Percentiles rank a stretch among this genome's conserved stretches.
Conservation (phyloP, 1,140 invertebrate species). For the Drosophila ficusphila region DNA sequence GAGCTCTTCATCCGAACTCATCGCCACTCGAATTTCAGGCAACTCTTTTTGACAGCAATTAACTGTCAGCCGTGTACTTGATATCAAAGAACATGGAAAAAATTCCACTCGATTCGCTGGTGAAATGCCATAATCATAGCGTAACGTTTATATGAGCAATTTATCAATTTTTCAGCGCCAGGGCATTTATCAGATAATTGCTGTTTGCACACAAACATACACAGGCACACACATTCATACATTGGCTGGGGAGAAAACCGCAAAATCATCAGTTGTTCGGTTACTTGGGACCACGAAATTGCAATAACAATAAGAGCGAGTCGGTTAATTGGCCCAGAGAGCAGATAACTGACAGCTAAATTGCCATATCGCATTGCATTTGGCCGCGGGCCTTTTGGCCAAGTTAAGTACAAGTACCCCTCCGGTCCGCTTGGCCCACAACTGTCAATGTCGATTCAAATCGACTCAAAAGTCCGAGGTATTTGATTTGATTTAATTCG, state of each 20-base stretch:
- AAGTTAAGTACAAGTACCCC: neutral
- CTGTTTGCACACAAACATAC: slow-evolving; percentile 69
- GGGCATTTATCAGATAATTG: slow-evolving; percentile 79
- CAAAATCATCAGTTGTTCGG: slow-evolving; percentile 68
- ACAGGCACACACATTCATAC: too few species aligned
- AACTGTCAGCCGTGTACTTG: slow-evolving; percentile 35
- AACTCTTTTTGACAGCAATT: slow-evolving; percentile 33
- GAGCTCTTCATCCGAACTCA: slow-evolving; percentile 8
- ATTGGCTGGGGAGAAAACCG: slow-evolving; percentile 56
- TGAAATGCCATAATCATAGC: slow-evolving; percentile 71
- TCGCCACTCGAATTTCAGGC: slow-evolving; percentile 15
- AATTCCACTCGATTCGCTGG: slow-evolving; percentile 4
- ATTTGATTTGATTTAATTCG: slow-evolving; percentile 42
- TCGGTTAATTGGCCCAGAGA: slow-evolving; percentile 76
- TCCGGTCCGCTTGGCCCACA: slow-evolving; percentile 30
- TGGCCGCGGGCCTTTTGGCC: slow-evolving; percentile 14
- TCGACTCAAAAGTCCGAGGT: slow-evolving; percentile 43
- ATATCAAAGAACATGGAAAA: neutral
- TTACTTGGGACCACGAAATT: slow-evolving; percentile 71
- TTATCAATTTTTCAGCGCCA: slow-evolving; percentile 80
- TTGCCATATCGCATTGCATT: slow-evolving; percentile 78
- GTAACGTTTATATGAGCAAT: slow-evolving; percentile 77
- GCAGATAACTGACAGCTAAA: slow-evolving; percentile 77
- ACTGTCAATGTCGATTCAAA: slow-evolving; percentile 57
- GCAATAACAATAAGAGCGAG: slow-evolving; percentile 66